Evolutionary conservation across 1,140 invertebrate species (phyloP).

Genomic region (Anoplolepis gracilipes): DNA sequence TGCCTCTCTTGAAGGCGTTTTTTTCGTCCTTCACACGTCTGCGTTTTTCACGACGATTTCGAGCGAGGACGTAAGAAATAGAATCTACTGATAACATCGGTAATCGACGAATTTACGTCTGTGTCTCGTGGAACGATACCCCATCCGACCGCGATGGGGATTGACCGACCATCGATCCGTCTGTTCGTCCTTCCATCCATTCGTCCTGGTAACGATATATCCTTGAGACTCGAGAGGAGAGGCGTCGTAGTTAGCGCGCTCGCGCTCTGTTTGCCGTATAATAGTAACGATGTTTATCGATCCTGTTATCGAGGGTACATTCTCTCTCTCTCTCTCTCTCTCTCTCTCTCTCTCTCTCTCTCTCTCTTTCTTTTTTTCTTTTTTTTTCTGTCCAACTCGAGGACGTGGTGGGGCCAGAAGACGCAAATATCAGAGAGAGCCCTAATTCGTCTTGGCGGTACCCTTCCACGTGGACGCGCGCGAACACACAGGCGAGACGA

Average conservation of each 20-base stretch:
- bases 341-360: conserved; percentile 51
- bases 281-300: conserved; percentile 84
- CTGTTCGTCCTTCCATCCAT: conserved; percentile 45
- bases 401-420: conserved; percentile 63
- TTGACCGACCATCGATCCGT: conserved; percentile 66
- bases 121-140: background rate
- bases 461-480: conserved; percentile 32
- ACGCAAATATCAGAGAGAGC: conserved; percentile 70
- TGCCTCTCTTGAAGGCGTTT: background rate
- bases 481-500: conserved; percentile 6
- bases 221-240: conserved; percentile 80
- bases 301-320: conserved; percentile 81
- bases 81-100: background rate
- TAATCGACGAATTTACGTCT: background rate
- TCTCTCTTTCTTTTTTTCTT: no score
- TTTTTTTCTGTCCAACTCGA: conserved; percentile 44
- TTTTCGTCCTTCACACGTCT: background rate
- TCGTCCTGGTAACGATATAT: conserved; percentile 73
- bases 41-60: background rate
- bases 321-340: conserved; percentile 48
- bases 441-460: conserved; percentile 62
- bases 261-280: conserved; percentile 78
- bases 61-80: background rate
- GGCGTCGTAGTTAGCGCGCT: conserved; percentile 78
- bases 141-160: conserved; percentile 29